Conservation (phyloP, 2,113 vertebrate species). For the Philantomba maxwellii region DNA sequence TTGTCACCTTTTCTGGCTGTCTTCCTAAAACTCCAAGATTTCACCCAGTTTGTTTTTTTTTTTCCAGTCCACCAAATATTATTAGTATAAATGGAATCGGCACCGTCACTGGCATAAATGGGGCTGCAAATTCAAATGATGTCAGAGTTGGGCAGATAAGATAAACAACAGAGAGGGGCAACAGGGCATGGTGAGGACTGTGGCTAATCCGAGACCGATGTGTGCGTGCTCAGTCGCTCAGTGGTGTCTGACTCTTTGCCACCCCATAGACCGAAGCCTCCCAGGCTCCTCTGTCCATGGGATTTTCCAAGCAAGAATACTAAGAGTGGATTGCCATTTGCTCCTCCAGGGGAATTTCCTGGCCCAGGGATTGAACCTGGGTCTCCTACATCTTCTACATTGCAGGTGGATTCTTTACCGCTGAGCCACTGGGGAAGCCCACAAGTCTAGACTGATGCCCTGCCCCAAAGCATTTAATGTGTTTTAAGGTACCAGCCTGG, state of each 20-base stretch:
- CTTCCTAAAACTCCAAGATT: neutral
- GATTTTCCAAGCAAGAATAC: neutral
- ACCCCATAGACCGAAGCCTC: neutral
- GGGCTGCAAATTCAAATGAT: neutral
- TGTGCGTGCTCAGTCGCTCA: neutral
- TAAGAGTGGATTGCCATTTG: neutral
- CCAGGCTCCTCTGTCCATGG: neutral
- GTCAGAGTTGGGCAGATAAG: neutral
- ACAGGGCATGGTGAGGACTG: neutral
- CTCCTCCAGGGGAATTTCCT: neutral
- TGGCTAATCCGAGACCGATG: accelerated
- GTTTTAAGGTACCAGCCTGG: neutral
- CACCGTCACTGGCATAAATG: neutral
- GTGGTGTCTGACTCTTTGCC: neutral
- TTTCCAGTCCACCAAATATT: neutral
- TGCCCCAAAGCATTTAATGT: neutral
- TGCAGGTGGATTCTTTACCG: neutral
- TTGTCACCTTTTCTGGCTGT: too few species aligned
- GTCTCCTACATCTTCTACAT: neutral
- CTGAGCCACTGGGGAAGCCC: neutral
- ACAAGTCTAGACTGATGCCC: neutral
- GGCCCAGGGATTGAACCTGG: neutral
- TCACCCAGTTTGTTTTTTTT: neutral
- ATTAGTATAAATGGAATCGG: neutral
- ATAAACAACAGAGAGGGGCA: neutral